Conservation (phyloP, 2,888 invertebrate genomes). For the Drosophila mimica region DNA sequence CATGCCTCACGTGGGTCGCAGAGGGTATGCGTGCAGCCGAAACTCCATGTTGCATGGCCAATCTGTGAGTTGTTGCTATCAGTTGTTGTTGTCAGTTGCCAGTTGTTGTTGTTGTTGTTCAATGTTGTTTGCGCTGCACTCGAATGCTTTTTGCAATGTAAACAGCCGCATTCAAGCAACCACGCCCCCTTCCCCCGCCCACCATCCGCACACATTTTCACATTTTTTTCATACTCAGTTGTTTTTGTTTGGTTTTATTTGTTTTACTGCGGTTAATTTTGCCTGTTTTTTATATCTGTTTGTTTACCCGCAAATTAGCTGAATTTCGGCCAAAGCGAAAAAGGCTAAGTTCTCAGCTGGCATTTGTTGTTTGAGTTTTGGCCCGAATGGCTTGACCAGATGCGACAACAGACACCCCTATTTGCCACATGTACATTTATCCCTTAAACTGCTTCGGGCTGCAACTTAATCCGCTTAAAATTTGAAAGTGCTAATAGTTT, state of each 20-base stretch:
- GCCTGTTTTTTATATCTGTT: constrained; percentile 16
- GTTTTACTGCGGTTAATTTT: constrained; percentile 72
- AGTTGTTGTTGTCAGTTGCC: constrained; percentile 19
- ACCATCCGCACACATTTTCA: constrained; percentile 61
- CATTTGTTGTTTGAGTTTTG: constrained; percentile 57
- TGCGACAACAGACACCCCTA: constrained; percentile 56
- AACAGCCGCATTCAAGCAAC: constrained; percentile 55
- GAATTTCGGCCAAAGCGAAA: constrained; percentile 56
- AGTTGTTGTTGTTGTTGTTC: constrained; percentile 44
- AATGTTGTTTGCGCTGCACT: constrained; percentile 75
- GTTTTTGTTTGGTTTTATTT: constrained; percentile 63
- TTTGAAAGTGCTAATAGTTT: constrained; percentile 78
- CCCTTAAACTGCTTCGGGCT: constrained; percentile 39
- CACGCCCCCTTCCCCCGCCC: constrained; percentile 5
- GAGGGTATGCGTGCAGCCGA: constrained; percentile 65
- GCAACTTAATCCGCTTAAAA: constrained; percentile 75
- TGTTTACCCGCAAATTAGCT: constrained; percentile 69
- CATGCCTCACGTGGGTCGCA: constrained; percentile 63
- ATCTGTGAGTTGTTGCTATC: constrained; percentile 47
- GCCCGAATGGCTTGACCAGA: constrained; percentile 56
- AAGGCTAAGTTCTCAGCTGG: constrained; percentile 43
- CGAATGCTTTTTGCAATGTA: constrained; percentile 80
- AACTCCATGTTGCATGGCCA: constrained; percentile 56
- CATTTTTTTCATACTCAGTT: constrained; percentile 23
- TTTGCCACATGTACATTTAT: constrained; percentile 18